A percentile compares a stretch with the other conserved stretches of the same genome.
phyloP scores from a whole-genome alignment of 2,113 vertebrate genomes.

The Ascaphus truei region DNA sequence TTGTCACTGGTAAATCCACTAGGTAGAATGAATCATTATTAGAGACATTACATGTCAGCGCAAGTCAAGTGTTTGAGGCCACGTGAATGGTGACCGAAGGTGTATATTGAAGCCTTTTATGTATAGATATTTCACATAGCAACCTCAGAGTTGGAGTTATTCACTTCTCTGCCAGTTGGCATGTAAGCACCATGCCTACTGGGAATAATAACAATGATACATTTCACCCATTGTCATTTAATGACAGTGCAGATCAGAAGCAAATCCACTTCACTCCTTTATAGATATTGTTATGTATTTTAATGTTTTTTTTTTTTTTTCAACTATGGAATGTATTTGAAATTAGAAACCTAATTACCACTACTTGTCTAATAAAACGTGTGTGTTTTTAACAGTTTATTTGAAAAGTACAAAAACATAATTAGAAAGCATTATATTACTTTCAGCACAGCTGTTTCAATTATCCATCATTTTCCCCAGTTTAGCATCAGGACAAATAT shows the following conservation, averaged over 20 bases:
- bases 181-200: slow-evolving; percentile 31
- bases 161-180: slow-evolving; percentile 22
- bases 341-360: slow-evolving; percentile 32
- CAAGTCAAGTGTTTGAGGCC: too few species aligned
- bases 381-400: slow-evolving; percentile 29
- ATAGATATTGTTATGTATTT: too few species aligned
- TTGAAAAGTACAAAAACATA: slow-evolving; percentile 31
- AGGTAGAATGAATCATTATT: too few species aligned
- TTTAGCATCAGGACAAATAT: slow-evolving; percentile 8
- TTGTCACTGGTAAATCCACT: too few species aligned
- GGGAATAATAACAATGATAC: slow-evolving; percentile 29
- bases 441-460: slow-evolving; percentile 20
- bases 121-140: background rate
- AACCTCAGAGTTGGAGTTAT: background rate
- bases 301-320: background rate
- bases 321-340: slow-evolving; percentile 1
- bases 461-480: slow-evolving; percentile 1
- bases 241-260: slow-evolving; percentile 13
- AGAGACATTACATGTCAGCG: too few species aligned
- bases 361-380: slow-evolving; percentile 35
- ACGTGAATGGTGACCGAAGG: too few species aligned
- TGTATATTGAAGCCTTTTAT: background rate
- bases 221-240: slow-evolving; percentile 32
- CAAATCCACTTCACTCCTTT: too few species aligned
- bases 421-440: slow-evolving; percentile 26